Conservation (phyloP, 2,888 invertebrate genomes). For the Stegophylla sp. region DNA sequence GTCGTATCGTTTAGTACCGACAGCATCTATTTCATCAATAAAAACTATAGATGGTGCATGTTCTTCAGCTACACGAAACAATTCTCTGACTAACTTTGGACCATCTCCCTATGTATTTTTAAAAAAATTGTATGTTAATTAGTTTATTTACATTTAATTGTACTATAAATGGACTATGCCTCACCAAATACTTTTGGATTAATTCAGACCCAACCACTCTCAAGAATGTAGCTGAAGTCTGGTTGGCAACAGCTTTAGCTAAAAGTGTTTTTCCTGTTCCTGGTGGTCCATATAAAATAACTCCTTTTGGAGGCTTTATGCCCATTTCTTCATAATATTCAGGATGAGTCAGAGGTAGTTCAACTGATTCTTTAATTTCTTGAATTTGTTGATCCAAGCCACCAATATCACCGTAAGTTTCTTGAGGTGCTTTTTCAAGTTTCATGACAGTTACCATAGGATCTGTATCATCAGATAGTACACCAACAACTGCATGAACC, state of each 20-base stretch:
- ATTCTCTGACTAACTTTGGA: conserved; percentile 94
- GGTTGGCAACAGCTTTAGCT: conserved; percentile 99
- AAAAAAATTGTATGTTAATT: not conserved
- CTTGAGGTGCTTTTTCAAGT: conserved; percentile 98
- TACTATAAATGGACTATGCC: conserved; percentile 60
- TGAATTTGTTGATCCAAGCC: conserved; percentile 96
- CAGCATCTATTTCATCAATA: conserved; percentile 99
- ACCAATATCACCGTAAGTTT: conserved; percentile 98
- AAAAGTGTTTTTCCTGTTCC: conserved; percentile 98
- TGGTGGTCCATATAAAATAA: conserved; percentile 96
- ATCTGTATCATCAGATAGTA: conserved; percentile 97
- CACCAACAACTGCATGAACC: conserved; percentile 99
- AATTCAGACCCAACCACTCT: conserved; percentile 99
- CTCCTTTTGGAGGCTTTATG: conserved; percentile 98
- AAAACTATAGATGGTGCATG: conserved; percentile 99
- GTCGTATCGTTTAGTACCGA: conserved; percentile 98
- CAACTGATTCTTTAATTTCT: conserved; percentile 97
- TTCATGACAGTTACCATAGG: conserved; percentile 99
- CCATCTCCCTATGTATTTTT: conserved; percentile 82
- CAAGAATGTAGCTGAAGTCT: conserved; percentile 98
- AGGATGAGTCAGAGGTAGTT: conserved; percentile 96
- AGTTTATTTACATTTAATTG: not conserved
- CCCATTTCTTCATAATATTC: conserved; percentile 99
- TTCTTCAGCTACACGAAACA: conserved; percentile 99
- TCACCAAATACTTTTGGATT: conserved; percentile 94